Percentiles rank a stretch among this genome's conserved stretches.
These are phyloP conservation scores for Copidosoma floridanum DNA, from an alignment of 1,140 invertebrate genomes.

Conservation along the genomic window DNA sequence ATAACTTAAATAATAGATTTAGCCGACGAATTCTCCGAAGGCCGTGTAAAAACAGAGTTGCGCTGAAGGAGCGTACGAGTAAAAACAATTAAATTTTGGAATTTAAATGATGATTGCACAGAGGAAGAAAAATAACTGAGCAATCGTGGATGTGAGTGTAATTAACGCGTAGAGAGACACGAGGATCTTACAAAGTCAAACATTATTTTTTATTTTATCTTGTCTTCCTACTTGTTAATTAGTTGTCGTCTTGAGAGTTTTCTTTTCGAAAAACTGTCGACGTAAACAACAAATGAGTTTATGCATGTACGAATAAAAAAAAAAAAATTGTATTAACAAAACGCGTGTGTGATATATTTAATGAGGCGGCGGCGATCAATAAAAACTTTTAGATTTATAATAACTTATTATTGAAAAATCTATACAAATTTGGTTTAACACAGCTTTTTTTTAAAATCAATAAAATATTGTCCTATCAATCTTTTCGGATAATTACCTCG, in stretches of 20 bases:
- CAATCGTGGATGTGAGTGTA: slow-evolving; percentile 14
- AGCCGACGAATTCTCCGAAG: slow-evolving; percentile 47
- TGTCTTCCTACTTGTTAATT: too few relatives aligned
- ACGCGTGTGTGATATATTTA: slow-evolving; percentile 24
- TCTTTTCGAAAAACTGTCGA: too few relatives aligned
- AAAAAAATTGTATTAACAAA: slow-evolving; percentile 17
- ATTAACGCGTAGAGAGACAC: slow-evolving; percentile 19
- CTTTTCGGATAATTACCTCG: neutral
- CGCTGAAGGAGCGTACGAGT: slow-evolving; percentile 40
- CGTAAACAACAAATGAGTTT: slow-evolving; percentile 3
- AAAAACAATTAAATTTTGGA: too few relatives aligned
- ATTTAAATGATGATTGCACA: too few relatives aligned
- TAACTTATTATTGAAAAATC: slow-evolving; percentile 26
- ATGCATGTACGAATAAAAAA: slow-evolving; percentile 7
- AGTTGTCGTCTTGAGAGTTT: too few relatives aligned
- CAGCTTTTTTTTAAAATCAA: slow-evolving; percentile 24
- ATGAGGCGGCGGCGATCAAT: slow-evolving; percentile 23
- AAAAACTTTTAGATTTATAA: slow-evolving; percentile 23
- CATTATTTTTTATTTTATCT: too few relatives aligned
- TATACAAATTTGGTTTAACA: slow-evolving; percentile 29
- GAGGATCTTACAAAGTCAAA: slow-evolving; percentile 9
- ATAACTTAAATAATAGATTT: slow-evolving; percentile 45
- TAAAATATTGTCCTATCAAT: too few relatives aligned
- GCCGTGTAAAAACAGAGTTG: slow-evolving; percentile 37
- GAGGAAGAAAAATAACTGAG: slow-evolving; percentile 21